Evolutionary conservation across 30 jellyfish, hydroid and myxozoan species (phyloP), one percentile per base, ranked within the genome.

Genomic region (Pseudorhiza aurosa): DNA sequence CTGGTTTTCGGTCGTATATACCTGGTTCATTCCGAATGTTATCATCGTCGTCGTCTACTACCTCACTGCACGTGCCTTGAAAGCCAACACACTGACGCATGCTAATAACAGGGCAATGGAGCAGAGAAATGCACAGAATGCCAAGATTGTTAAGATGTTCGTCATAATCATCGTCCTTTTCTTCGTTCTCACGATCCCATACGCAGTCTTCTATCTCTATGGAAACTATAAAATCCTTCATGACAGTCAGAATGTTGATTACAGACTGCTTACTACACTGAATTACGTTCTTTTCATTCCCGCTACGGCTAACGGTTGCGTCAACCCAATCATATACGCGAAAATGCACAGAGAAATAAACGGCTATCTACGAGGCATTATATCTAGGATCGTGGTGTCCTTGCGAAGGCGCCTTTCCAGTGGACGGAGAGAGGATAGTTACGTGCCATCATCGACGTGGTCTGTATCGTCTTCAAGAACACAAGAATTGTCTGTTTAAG

Each of bases 101-200:
- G 87, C 73, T n/a, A 74, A 74, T 11, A 55, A 53, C 77, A 44
- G 29, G 39, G 87, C 87, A 10, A 35, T 74, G 75, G 47, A 36
- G 29, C 74, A 55, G 51, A 18, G 87, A 30, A 74, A 55, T 50
- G 56, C 32, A 42, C 76, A 74, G 56, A 74, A 74, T 15, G 65
- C 65, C 0, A 55, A 19, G 46, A 74, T 55, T 25, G 74, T 74
- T 22, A 74, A 37, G 22, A 74, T 74, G 87, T 74, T 74, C 42
- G 35, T 53, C 2, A 74, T 74, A 3, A 74, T 74, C 62, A 21
- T 74, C 68, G 36, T 40, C 39, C 33, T 50, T 11, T 74, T 51
- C 65, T 46, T 21, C 29, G 31, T 58, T 0, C 87, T 74, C 3
- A 74, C 87, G 18, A 74, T 58, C 37, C 87, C 87, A 2, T 74